phyloP scores from a whole-genome alignment of 2,797 vertebrate species.

The Phylloscopus collybita region DNA sequence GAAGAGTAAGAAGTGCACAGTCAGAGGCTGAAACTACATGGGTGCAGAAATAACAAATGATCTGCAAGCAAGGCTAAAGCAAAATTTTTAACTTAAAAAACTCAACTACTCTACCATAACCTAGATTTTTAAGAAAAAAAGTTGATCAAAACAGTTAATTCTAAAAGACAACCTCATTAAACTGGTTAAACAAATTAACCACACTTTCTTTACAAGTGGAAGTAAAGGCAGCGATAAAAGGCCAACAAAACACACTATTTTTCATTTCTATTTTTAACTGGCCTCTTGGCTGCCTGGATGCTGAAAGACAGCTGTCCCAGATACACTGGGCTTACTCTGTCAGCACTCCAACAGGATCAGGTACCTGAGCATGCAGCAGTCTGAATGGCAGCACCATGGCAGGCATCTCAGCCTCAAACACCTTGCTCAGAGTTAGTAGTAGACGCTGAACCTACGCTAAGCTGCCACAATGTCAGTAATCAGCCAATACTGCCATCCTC shows the following conservation, averaged over 20 bases:
- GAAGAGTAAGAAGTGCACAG: not conserved
- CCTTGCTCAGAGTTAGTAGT: not conserved
- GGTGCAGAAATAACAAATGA: not conserved
- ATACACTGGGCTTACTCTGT: not conserved
- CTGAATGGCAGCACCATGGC: not conserved
- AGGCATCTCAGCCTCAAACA: not conserved
- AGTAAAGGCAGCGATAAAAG: not conserved
- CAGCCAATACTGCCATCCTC: not conserved
- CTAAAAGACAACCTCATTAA: not conserved
- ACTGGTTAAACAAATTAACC: not conserved
- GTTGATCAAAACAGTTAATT: not conserved
- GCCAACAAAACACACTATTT: not conserved
- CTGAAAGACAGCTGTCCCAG: not conserved
- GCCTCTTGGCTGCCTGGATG: not conserved
- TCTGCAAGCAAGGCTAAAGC: not conserved
- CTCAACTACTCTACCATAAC: not conserved
- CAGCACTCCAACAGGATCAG: not conserved
- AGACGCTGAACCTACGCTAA: not conserved
- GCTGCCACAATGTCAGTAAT: not conserved
- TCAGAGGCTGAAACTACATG: not conserved
- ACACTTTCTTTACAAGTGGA: not conserved
- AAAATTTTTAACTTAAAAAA: not conserved
- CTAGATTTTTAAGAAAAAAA: not conserved
- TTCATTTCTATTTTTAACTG: not conserved
- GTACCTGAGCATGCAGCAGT: not conserved